Percentiles rank a stretch among this genome's conserved stretches.
Evolutionary conservation across 2,113 vertebrate genomes (phyloP).

Genomic region (Odontophorus gujanensis): DNA sequence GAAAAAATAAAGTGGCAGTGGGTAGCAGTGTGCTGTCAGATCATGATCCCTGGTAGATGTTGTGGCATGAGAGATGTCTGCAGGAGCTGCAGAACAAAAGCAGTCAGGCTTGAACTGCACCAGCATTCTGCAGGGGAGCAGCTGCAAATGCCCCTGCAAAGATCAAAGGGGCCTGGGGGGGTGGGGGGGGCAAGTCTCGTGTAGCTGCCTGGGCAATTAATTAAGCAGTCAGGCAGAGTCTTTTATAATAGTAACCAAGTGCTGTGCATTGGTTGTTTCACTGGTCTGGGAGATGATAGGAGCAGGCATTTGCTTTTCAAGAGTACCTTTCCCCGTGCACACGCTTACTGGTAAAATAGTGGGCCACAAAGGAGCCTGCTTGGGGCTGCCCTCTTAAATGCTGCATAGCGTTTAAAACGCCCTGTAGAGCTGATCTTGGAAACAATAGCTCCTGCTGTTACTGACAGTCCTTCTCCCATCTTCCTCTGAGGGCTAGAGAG

Average conservation of each 20-base stretch:
- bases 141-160: not conserved
- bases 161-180: not conserved
- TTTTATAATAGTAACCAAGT: not conserved
- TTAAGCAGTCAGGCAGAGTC: not conserved
- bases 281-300: accelerated
- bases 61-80: not conserved
- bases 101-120: not conserved
- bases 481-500: not conserved
- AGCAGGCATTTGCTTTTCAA: not conserved
- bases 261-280: not conserved
- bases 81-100: not conserved
- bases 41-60: not conserved
- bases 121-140: accelerated
- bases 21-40: not conserved
- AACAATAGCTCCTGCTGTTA: not conserved
- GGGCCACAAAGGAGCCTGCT: not conserved
- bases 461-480: not conserved
- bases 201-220: not conserved
- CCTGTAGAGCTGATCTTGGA: not conserved
- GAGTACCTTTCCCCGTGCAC: not conserved
- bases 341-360: not conserved
- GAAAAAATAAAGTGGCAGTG: not conserved
- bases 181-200: not conserved
- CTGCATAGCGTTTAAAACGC: not conserved
- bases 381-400: not conserved